Evolutionary conservation across 2,888 invertebrate species (phyloP).

Genomic region (Ptychoptera contaminata): DNA sequence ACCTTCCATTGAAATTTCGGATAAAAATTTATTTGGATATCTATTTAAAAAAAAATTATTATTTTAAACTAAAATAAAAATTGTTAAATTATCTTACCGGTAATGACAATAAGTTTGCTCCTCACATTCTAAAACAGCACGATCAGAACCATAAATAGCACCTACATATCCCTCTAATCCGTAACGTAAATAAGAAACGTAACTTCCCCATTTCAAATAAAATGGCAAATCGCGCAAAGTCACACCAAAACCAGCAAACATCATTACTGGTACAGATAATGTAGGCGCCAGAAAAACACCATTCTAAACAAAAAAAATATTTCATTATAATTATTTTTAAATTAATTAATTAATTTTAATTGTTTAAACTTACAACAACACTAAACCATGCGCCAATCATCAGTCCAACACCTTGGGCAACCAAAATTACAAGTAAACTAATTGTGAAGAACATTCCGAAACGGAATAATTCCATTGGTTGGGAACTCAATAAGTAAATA

Average conservation of each 20-base stretch:
- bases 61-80: neutral
- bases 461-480: conserved; percentile 63
- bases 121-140: conserved; percentile 60
- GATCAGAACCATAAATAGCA: conserved; percentile 68
- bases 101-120: conserved; percentile 66
- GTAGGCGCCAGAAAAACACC: conserved; percentile 91
- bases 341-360: neutral
- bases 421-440: conserved; percentile 66
- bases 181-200: conserved; percentile 80
- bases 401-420: conserved; percentile 84
- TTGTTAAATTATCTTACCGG: conserved; percentile 27
- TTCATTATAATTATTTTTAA: conserved; percentile 1
- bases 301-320: conserved; percentile 42
- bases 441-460: conserved; percentile 77
- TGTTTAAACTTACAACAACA: conserved; percentile 53
- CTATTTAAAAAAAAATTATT: conserved; percentile 27
- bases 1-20: conserved; percentile 62
- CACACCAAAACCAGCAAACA: conserved; percentile 94
- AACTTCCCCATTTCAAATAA: conserved; percentile 82
- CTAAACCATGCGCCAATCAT: conserved; percentile 80
- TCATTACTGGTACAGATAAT: conserved; percentile 83
- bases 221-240: conserved; percentile 69
- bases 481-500: conserved; percentile 79
- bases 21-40: conserved; percentile 63
- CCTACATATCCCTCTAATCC: conserved; percentile 75